Percentiles rank a stretch among this genome's conserved stretches.
These are phyloP conservation scores for Neodiprion virginianus DNA, from an alignment of 1,140 invertebrate species.

Conservation along the genomic window DNA sequence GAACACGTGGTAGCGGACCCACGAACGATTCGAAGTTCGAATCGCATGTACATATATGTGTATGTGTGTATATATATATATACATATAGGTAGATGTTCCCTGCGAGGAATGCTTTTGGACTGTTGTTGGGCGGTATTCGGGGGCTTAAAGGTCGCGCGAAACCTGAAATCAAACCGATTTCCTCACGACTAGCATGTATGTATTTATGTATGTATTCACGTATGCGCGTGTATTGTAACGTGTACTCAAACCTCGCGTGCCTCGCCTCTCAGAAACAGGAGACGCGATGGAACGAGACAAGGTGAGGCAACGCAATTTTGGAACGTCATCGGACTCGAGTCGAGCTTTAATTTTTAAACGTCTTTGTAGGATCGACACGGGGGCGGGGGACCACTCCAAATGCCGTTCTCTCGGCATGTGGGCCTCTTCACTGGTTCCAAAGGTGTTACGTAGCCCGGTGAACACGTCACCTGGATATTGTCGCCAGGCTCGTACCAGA, in stretches of 20 bases:
- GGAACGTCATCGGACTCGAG: neutral
- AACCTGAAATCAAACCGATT: neutral
- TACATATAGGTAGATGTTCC: neutral
- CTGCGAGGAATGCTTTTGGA: neutral
- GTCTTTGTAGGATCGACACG: conserved; percentile 59
- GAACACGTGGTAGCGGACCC: neutral
- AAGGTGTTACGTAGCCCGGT: conserved; percentile 67
- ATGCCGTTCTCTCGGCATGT: conserved; percentile 58
- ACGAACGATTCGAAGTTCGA: neutral
- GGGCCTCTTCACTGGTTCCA: conserved; percentile 56
- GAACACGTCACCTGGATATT: conserved; percentile 76
- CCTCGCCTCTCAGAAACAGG: neutral
- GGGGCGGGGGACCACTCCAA: conserved; percentile 60
- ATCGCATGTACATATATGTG: neutral
- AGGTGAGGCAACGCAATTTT: neutral
- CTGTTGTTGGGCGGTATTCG: neutral
- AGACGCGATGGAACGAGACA: neutral
- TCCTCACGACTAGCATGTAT: neutral
- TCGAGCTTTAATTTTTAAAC: conserved; percentile 35
- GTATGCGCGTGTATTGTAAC: no score
- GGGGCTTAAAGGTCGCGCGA: neutral
- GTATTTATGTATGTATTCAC: no score
- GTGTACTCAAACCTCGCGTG: no score
- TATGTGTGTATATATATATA: no score
- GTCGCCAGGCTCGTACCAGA: conserved; percentile 79